phyloP scores from a whole-genome alignment of 1,140 invertebrate genomes.

The Druon quercuslanigerum region DNA sequence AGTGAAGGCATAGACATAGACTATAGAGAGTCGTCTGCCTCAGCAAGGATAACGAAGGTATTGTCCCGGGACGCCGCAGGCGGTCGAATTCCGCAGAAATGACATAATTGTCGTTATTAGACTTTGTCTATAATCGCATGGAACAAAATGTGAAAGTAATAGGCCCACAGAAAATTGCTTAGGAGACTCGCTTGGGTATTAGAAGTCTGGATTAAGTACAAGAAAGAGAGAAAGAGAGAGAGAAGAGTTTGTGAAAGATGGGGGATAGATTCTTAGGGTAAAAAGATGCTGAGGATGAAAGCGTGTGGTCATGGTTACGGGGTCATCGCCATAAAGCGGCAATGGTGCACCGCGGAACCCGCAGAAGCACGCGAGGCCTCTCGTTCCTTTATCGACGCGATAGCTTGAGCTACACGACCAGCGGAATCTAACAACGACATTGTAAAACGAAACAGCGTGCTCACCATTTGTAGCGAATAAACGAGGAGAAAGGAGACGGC shows the following conservation, averaged over 20 bases:
- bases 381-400: neutral
- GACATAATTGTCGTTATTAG: constrained; percentile 73
- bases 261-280: no score
- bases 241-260: constrained; percentile 50
- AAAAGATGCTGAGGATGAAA: neutral
- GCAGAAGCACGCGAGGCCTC: neutral
- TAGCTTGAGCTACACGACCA: neutral
- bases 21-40: no score
- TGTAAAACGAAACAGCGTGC: constrained; percentile 13
- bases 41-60: constrained; percentile 50
- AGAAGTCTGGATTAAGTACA: constrained; percentile 19
- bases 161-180: constrained; percentile 69
- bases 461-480: constrained; percentile 16
- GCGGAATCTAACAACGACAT: constrained; percentile 15
- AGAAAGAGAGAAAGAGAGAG: constrained; percentile 40
- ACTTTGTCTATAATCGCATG: constrained; percentile 67
- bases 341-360: constrained; percentile 2
- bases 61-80: constrained; percentile 58
- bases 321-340: constrained; percentile 3
- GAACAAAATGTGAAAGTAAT: constrained; percentile 60
- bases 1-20: no score
- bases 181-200: constrained; percentile 44
- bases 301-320: constrained; percentile 29
- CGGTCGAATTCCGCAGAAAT: constrained; percentile 67
- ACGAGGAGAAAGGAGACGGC: neutral